Evolutionary conservation across 2,888 invertebrate species (phyloP).

Genomic region (Andrena fulva): DNA sequence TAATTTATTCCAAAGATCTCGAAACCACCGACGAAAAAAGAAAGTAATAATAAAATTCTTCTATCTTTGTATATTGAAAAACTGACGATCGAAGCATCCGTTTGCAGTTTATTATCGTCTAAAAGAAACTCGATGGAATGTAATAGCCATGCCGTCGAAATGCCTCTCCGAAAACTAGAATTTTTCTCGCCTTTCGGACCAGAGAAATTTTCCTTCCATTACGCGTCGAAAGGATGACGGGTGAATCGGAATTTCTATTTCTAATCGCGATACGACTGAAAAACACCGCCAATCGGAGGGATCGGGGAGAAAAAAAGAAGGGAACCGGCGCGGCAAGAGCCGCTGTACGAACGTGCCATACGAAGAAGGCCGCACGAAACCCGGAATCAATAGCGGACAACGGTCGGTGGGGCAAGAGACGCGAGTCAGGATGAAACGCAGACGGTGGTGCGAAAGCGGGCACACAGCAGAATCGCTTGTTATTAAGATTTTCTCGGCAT

Average conservation of each 20-base stretch:
- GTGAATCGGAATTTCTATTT: slow-evolving; percentile 26
- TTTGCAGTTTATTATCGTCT: no score
- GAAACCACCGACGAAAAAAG: not conserved
- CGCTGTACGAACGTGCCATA: slow-evolving; percentile 70
- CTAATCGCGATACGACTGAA: slow-evolving; percentile 18
- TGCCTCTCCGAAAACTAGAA: not conserved
- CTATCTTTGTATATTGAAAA: not conserved
- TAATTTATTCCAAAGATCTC: not conserved
- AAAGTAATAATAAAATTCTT: slow-evolving; percentile 1
- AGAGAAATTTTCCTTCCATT: not conserved
- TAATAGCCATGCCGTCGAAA: not conserved
- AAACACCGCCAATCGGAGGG: slow-evolving; percentile 28
- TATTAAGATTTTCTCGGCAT: slow-evolving; percentile 53
- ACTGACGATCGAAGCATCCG: no score
- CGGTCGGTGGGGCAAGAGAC: slow-evolving; percentile 74
- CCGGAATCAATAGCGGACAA: slow-evolving; percentile 83
- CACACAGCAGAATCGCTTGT: slow-evolving; percentile 51
- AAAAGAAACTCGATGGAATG: no score
- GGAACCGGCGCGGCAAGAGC: slow-evolving; percentile 68
- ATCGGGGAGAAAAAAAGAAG: slow-evolving; percentile 47
- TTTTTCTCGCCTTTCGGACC: not conserved
- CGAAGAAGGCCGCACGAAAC: slow-evolving; percentile 76
- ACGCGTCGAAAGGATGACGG: not conserved
- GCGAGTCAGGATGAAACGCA: slow-evolving; percentile 69
- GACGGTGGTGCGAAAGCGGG: slow-evolving; percentile 64